A percentile compares a stretch with the other conserved stretches of the same genome.
Evolutionary conservation across 2,797 vertebrate genomes (phyloP).

Genomic region (Heterohyrax brucei): DNA sequence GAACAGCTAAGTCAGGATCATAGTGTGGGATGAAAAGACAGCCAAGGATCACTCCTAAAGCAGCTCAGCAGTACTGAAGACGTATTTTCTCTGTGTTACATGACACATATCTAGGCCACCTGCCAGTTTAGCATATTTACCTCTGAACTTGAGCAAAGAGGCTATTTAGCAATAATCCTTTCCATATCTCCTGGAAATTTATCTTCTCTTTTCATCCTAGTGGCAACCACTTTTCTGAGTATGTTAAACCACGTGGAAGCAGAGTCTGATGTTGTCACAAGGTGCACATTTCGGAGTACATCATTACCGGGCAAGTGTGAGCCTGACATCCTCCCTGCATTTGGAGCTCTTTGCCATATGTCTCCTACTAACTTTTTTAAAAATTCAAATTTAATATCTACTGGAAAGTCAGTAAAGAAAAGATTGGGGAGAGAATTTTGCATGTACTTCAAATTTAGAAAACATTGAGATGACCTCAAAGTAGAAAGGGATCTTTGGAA

Average conservation of each 20-base stretch:
- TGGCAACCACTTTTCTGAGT: not conserved
- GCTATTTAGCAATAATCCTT: not conserved
- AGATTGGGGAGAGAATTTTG: not conserved
- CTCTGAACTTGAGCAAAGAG: not conserved
- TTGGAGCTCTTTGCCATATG: not conserved
- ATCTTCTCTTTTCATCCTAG: not conserved
- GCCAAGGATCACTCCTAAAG: too few species aligned
- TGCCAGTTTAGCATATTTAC: not conserved
- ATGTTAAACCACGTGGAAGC: not conserved
- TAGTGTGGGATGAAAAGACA: not conserved
- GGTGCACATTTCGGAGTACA: not conserved
- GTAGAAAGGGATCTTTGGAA: not conserved
- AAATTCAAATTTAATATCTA: not conserved
- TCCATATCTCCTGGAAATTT: too few species aligned
- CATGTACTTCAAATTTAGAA: conserved; percentile 13
- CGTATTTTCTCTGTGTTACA: not conserved
- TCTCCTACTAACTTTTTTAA: not conserved
- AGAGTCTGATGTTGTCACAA: not conserved
- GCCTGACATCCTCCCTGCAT: not conserved
- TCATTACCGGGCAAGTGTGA: not conserved
- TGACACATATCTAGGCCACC: not conserved
- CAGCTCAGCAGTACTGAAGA: not conserved
- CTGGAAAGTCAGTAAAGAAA: not conserved
- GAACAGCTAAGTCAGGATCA: accelerated
- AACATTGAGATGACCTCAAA: not conserved